A percentile compares a stretch with the other conserved stretches of the same genome.
Evolutionary conservation across 2,888 invertebrate species (phyloP).

Genomic region (Drosophila multiciliata): DNA sequence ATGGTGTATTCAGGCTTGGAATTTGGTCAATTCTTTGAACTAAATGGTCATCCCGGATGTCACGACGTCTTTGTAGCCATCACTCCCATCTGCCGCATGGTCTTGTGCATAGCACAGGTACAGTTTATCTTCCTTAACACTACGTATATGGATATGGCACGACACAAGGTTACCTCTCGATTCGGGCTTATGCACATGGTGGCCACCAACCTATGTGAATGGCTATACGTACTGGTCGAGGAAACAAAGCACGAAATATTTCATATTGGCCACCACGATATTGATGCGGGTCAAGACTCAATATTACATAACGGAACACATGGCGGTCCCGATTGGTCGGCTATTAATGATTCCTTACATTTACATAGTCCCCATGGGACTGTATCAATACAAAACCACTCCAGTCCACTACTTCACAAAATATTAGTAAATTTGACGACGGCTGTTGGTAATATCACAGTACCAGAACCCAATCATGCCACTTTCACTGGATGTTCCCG

Average conservation of each 20-base stretch:
- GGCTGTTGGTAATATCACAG: conserved; percentile 75
- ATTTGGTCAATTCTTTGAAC: conserved; percentile 91
- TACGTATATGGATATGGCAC: conserved; percentile 89
- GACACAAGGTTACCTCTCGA: conserved; percentile 90
- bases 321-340: conserved; percentile 70
- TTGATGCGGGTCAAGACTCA: conserved; percentile 47
- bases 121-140: conserved; percentile 97
- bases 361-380: conserved; percentile 27
- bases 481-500: conserved; percentile 86
- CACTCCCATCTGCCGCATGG: conserved; percentile 92
- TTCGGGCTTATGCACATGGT: conserved; percentile 97
- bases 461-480: conserved; percentile 61
- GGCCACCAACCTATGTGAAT: conserved; percentile 96
- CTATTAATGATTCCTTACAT: conserved; percentile 69
- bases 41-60: conserved; percentile 87
- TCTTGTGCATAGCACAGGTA: conserved; percentile 94
- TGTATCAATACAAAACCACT: conserved; percentile 29
- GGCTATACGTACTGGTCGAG: conserved; percentile 94
- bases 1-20: conserved; percentile 90
- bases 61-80: conserved; percentile 89
- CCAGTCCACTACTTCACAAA: conserved; percentile 14
- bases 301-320: conserved; percentile 42
- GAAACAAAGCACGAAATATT: conserved; percentile 95
- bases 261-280: conserved; percentile 87
- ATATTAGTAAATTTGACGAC: conserved; percentile 53